Evolutionary conservation across 2,797 vertebrate genomes (phyloP), one percentile per base, ranked within the genome.

Genomic region (Triplophysa bombifrons): DNA sequence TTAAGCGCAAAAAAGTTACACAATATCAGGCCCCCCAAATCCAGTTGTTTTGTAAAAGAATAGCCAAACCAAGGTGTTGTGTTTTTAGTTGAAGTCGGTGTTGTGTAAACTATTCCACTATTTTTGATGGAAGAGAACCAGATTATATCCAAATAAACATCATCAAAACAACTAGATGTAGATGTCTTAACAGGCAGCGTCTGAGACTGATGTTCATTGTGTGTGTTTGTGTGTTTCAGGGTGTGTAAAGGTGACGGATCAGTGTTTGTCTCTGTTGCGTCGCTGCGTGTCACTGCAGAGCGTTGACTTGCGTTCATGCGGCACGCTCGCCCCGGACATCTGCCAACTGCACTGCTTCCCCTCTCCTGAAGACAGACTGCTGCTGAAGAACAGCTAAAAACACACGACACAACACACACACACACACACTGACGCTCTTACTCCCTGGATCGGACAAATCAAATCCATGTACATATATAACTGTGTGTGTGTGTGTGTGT

Each of bases 361-460:
- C 66, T 19, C 85, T 81, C 86, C 93, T 14, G 95, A 96, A 80
- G 95, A 96, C 91, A 95, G 94, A 91, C 91, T 93, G 6, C 92
- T 95, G 91, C 93, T 96, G 46, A 96, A 96, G 90, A 95, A 95
- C 94, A 96, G 95, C 93, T 96, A 95, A 93, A 76, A 25, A 2
- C 74, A 72, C 71, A 75, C 66, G 78, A 55, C 30, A 67, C 50
- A 38, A 20, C 63, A 12, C 6, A 25, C 30, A 46, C 50, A 46
- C 50, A 65, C 73, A n/a, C 50, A 30, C 65, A 82, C 50, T 48
- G 76, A 56, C 34, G 34, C 41, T 46, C 27, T 67, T 50, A 41
- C 41, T 41, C 41, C 10, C 84, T 87, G 82, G 84, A 78, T 70
- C 72, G 74, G 74, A 82, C 69, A 78, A 68, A 84, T 89, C 91